A percentile compares a stretch with the other conserved stretches of the same genome.
Evolutionary conservation across 2,113 vertebrate genomes (phyloP).

Genomic region (human (Homo sapiens)): DNA sequence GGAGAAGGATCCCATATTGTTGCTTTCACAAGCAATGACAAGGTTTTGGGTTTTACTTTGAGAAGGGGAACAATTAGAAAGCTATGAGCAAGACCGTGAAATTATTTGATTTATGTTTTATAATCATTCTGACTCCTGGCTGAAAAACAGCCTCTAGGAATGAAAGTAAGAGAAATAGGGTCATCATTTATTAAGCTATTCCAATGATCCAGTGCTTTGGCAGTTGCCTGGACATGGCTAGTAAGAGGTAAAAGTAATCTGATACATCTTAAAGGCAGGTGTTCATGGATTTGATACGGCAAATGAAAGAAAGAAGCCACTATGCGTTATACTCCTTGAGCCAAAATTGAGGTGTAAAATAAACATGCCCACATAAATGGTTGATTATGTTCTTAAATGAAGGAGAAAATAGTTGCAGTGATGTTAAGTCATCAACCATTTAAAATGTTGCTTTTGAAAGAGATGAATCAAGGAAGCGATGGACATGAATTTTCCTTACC

Average conservation of each 20-base stretch:
- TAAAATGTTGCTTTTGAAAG: not conserved
- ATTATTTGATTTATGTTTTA: not conserved
- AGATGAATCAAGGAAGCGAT: not conserved
- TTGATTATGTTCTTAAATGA: not conserved
- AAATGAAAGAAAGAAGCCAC: not conserved
- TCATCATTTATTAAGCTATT: not conserved
- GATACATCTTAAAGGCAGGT: not conserved
- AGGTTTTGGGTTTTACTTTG: not conserved
- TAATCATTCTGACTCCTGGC: not conserved
- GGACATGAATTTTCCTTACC: not conserved
- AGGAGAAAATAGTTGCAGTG: not conserved
- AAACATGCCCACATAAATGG: not conserved
- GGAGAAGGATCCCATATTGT: accelerated
- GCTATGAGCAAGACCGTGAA: not conserved
- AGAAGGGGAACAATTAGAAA: not conserved
- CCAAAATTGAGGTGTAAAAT: not conserved
- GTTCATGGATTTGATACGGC: not conserved
- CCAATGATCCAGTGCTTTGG: not conserved
- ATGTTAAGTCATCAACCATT: not conserved
- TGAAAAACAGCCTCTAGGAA: not conserved
- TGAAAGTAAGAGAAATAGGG: not conserved
- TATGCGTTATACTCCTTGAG: not conserved
- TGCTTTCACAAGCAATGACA: not conserved
- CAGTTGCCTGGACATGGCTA: not conserved
- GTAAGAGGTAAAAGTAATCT: not conserved